These are phyloP conservation scores for Urosaurus nigricauda DNA, from an alignment of 2,797 vertebrate species.

Conservation along the genomic window DNA sequence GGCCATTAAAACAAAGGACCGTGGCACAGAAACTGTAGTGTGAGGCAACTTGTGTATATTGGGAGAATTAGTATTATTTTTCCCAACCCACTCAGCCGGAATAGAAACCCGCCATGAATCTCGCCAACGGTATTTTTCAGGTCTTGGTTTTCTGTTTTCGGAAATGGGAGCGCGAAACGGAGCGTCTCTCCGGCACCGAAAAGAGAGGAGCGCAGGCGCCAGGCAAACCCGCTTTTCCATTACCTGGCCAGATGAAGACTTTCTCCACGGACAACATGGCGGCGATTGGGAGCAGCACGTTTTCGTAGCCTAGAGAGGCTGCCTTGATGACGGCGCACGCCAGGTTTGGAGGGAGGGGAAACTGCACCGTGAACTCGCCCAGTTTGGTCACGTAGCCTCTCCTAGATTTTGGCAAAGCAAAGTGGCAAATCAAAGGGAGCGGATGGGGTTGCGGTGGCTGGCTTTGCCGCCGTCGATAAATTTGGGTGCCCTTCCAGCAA, in stretches of 20 bases:
- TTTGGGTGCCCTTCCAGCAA: neutral
- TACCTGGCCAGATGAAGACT: conserved; percentile 96
- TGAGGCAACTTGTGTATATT: too few relatives aligned
- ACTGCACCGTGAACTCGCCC: conserved; percentile 93
- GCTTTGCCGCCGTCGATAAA: neutral
- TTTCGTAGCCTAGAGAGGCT: conserved; percentile 88
- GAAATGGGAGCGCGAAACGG: neutral
- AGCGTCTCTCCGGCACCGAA: neutral
- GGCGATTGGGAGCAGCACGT: conserved; percentile 93
- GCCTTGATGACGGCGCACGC: conserved; percentile 92
- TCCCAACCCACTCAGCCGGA: neutral
- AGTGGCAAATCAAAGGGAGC: neutral
- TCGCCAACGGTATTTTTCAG: neutral
- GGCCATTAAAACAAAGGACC: neutral
- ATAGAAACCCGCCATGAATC: neutral
- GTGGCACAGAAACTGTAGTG: neutral
- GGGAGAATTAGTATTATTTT: too few relatives aligned
- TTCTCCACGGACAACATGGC: conserved; percentile 98
- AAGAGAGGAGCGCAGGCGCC: neutral
- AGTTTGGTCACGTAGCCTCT: conserved; percentile 90
- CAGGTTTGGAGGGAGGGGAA: conserved; percentile 92
- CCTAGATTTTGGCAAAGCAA: conserved; percentile 74
- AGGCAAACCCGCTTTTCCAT: neutral
- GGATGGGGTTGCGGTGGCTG: neutral
- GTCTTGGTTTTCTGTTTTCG: neutral